Conservation (phyloP, 1,140 invertebrate genomes). For the Apis laboriosa region DNA sequence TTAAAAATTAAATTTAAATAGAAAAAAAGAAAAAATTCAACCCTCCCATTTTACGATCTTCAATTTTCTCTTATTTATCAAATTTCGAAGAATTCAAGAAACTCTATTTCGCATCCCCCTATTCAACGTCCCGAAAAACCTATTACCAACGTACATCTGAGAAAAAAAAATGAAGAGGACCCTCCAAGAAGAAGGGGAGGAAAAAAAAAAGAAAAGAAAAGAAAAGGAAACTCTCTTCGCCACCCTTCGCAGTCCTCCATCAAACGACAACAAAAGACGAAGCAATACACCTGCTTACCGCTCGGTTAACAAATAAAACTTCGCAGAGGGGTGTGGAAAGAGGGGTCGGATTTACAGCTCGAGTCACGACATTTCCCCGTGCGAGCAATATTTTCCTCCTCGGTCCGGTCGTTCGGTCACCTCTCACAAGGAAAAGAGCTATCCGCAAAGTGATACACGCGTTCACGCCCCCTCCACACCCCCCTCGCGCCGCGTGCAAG, state of each 20-base stretch:
- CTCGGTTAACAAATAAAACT: not conserved
- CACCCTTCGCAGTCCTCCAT: not conserved
- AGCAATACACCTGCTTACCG: not conserved
- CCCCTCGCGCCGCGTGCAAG: no score
- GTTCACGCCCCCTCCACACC: not conserved
- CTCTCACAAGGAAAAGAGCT: conserved; percentile 8
- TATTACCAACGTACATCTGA: no score
- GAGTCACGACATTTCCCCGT: not conserved
- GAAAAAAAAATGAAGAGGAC: no score
- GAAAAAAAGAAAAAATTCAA: no score
- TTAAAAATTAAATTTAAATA: no score
- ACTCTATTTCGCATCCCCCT: no score
- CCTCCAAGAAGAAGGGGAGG: no score
- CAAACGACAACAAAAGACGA: not conserved
- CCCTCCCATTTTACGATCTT: no score
- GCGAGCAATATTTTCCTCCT: conserved; percentile 7
- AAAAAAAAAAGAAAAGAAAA: not conserved
- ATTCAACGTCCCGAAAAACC: no score
- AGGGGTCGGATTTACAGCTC: conserved; percentile 13
- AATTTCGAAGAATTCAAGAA: no score
- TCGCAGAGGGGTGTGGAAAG: not conserved
- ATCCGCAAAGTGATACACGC: conserved; percentile 39
- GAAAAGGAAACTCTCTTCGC: not conserved
- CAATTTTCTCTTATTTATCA: no score
- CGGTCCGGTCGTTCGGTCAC: not conserved